Evolutionary conservation across 2,797 vertebrate genomes (phyloP).

Genomic region (Dendrocincla tyrannina): DNA sequence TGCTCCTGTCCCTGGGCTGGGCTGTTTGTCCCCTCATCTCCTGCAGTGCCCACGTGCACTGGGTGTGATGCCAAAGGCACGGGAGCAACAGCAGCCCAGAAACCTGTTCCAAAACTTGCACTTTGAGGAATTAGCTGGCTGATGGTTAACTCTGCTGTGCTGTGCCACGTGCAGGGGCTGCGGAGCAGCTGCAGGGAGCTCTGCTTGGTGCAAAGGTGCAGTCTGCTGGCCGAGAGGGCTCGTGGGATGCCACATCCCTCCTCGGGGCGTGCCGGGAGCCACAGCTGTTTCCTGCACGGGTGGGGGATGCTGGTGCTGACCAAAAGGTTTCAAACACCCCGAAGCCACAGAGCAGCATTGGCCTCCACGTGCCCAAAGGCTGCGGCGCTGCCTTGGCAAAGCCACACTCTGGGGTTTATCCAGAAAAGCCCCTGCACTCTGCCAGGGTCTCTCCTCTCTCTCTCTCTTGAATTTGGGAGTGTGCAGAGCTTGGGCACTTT

Average conservation of each 20-base stretch:
- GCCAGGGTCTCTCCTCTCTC: neutral
- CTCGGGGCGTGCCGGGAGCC: neutral
- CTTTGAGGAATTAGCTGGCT: neutral
- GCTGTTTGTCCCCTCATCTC: neutral
- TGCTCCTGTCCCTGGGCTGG: fast-evolving
- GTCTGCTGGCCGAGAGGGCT: neutral
- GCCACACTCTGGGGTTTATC: neutral
- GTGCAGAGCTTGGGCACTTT: fast-evolving
- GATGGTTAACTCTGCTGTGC: neutral
- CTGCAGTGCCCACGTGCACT: fast-evolving
- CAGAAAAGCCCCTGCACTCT: fast-evolving
- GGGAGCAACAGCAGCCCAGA: neutral
- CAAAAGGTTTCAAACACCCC: neutral
- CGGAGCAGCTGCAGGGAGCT: neutral
- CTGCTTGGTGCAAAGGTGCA: fast-evolving
- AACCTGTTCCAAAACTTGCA: fast-evolving
- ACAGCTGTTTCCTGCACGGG: neutral
- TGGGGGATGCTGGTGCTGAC: neutral
- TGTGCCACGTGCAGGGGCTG: fast-evolving
- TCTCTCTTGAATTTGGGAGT: fast-evolving
- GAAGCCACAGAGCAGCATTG: fast-evolving
- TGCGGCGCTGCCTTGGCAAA: neutral
- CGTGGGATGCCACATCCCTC: neutral
- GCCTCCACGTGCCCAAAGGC: fast-evolving
- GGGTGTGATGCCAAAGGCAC: neutral